Percentiles rank a stretch among this genome's conserved stretches.
phyloP scores from a whole-genome alignment of 2,888 invertebrate genomes.

The Nebria brevicollis region DNA sequence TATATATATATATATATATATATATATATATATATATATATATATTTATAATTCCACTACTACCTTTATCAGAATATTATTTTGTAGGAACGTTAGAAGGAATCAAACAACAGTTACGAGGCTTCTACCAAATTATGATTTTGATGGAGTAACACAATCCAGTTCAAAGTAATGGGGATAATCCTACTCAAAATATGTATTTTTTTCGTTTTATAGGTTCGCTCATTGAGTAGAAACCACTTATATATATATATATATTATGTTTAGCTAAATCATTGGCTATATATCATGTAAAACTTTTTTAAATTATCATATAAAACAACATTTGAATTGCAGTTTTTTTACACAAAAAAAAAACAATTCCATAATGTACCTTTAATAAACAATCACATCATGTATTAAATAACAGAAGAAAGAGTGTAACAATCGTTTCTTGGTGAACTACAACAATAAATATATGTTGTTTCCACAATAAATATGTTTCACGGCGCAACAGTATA shows the following conservation, averaged over 20 bases:
- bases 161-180: not conserved
- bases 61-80: not conserved
- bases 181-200: too few species aligned
- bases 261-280: too few species aligned
- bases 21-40: too few species aligned
- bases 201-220: too few species aligned
- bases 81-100: not conserved
- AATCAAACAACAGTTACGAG: not conserved
- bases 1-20: too few species aligned
- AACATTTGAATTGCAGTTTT: too few species aligned
- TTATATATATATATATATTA: not conserved
- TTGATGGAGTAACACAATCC: not conserved
- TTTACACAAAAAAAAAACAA: too few species aligned
- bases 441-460: conserved; percentile 18
- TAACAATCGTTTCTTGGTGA: not conserved
- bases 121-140: not conserved
- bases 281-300: too few species aligned
- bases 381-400: not conserved
- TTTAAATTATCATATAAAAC: too few species aligned
- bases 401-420: not conserved
- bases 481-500: conserved; percentile 20
- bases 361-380: too few species aligned
- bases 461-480: conserved; percentile 7
- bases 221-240: too few species aligned
- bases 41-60: not conserved